phyloP scores from a whole-genome alignment of 2,113 vertebrate genomes.

The Chionomys nivalis region DNA sequence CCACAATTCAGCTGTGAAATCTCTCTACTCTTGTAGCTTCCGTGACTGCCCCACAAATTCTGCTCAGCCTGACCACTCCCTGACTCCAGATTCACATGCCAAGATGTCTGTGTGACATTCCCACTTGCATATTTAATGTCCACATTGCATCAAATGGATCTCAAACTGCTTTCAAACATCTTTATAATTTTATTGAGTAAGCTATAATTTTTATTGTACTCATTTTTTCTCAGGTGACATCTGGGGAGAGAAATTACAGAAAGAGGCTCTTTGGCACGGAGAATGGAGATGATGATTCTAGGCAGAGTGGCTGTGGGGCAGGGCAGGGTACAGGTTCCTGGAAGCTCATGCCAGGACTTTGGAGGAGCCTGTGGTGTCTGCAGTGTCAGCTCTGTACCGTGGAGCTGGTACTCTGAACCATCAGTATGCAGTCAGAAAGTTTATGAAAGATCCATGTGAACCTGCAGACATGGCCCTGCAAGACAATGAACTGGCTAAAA shows the following conservation, averaged over 20 bases:
- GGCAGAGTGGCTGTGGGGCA: accelerated
- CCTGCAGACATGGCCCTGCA: neutral
- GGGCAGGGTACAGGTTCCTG: neutral
- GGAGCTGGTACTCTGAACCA: neutral
- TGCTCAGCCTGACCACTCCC: neutral
- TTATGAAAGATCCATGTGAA: neutral
- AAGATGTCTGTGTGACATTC: neutral
- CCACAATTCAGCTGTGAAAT: accelerated
- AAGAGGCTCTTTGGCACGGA: neutral
- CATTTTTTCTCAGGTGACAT: neutral
- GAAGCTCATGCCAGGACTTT: neutral
- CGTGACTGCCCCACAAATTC: neutral
- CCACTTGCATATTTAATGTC: neutral
- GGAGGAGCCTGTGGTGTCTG: accelerated
- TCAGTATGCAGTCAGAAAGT: neutral
- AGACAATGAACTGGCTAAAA: neutral
- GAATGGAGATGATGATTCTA: accelerated
- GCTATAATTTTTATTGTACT: neutral
- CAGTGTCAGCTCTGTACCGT: accelerated
- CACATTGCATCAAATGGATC: neutral
- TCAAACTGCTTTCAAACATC: neutral
- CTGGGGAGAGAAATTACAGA: neutral
- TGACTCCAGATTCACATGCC: accelerated
- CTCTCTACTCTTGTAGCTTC: neutral
- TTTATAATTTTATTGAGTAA: neutral